Evolutionary conservation across 2,113 vertebrate species (phyloP), one percentile per base, ranked within the genome.

Genomic region (Megaleporinus macrocephalus): DNA sequence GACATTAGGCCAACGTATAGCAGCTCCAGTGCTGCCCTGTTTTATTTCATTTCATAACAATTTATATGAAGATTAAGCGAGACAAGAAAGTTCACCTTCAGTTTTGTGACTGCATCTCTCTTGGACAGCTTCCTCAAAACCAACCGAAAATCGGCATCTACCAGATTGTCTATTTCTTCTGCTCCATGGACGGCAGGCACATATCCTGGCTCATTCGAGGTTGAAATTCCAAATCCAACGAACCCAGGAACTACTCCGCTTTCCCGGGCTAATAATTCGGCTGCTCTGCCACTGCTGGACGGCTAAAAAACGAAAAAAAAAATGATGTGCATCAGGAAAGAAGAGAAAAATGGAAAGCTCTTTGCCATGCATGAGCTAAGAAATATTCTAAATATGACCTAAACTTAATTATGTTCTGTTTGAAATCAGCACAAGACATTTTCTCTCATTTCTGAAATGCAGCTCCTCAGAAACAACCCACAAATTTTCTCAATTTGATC

Each of bases 81-180:
- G 33, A 6, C 49, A 51, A 18, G 49, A 18, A 16, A 1, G 49
- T 51, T 86, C 89, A 96, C 98, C 91, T 99, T 99, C 82, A 99
- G 88, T 90, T 97, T 97, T 65, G 98, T 99, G 26, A 94, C 97
- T 47, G 94, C 86, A 87, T 99, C 98, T 84, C 96, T 96, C 89
- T 99, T 99, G 1, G 97, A 98, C 26, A 99, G 93, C 85, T 99
- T 99, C 71, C 97, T 90, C 16, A 99, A 93, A 80, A 99, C 97
- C 92, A 99, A 93, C 57, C 97, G 95, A 85, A 99, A 99, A 83
- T 99, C 98, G 24, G 97, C 96, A 90, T 99, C 98, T 1, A 99
- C 97, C 15, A 96, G 95, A 85, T 88, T 96, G 88, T 99, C 97
- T n/a, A 98, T 96, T 87, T 99, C 97, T 85, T 99, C 98, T 1